Conservation (phyloP, 2,113 vertebrate genomes). For the Lanius collurio region DNA sequence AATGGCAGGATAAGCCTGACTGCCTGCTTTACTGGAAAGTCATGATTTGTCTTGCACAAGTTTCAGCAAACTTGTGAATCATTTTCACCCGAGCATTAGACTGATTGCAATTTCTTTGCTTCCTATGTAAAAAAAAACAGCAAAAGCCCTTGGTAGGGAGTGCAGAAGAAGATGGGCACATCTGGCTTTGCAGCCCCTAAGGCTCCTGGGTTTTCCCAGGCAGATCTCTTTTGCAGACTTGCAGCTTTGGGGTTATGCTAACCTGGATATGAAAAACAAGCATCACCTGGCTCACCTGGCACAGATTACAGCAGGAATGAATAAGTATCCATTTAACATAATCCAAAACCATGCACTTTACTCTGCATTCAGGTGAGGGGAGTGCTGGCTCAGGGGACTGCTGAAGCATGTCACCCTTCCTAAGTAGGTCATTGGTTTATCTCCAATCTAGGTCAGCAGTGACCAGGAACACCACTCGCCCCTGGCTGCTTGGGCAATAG, state of each 20-base stretch:
- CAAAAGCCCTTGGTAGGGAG: not conserved
- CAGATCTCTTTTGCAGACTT: not conserved
- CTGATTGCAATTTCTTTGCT: not conserved
- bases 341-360: not conserved
- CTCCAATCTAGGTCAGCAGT: not conserved
- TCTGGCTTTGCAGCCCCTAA: not conserved
- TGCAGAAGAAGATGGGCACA: not conserved
- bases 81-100: not conserved
- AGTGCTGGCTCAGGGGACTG: constrained; percentile 10
- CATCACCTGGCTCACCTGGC: constrained; percentile 24
- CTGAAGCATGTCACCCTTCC: constrained; percentile 3
- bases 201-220: not conserved
- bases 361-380: constrained; percentile 4
- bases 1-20: not conserved
- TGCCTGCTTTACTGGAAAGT: not conserved
- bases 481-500: not conserved
- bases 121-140: not conserved
- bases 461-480: not conserved
- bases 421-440: constrained; percentile 37
- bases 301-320: not conserved
- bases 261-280: not conserved
- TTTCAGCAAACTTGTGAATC: not conserved
- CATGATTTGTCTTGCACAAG: fast-evolving
- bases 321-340: not conserved
- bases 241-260: not conserved